These are phyloP conservation scores for Phylloscopus trochilus DNA, from an alignment of 2,113 vertebrate species.

Conservation along the genomic window DNA sequence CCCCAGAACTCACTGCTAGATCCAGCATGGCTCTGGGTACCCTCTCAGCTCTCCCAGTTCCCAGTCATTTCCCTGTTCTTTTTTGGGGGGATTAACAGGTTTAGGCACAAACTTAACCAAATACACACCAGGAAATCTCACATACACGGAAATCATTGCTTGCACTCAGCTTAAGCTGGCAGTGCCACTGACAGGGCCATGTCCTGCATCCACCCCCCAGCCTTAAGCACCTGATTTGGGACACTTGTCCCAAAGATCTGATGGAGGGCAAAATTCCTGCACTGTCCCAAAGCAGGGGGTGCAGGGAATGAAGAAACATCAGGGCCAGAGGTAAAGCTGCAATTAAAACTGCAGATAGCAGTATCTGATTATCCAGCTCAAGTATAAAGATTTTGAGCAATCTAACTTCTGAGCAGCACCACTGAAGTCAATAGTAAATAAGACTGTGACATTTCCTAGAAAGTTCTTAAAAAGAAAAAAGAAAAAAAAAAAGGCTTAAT, in stretches of 20 bases:
- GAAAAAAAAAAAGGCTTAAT: not conserved
- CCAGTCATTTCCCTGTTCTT: accelerated
- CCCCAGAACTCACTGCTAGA: not conserved
- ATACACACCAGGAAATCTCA: not conserved
- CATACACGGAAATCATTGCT: not conserved
- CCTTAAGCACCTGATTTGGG: not conserved
- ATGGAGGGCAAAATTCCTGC: not conserved
- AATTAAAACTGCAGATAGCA: not conserved
- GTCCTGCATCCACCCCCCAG: not conserved
- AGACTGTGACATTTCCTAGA: not conserved
- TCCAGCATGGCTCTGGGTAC: accelerated
- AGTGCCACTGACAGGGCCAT: not conserved
- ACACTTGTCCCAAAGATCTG: not conserved
- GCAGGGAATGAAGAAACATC: not conserved
- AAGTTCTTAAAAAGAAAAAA: not conserved
- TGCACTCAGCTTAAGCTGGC: not conserved
- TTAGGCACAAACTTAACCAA: not conserved
- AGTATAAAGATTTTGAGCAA: not conserved
- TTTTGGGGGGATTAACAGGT: not conserved
- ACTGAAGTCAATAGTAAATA: not conserved
- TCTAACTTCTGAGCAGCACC: not conserved
- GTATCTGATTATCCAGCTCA: not conserved
- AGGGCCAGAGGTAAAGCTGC: not conserved
- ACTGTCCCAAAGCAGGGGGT: not conserved
- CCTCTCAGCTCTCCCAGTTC: not conserved